Evolutionary conservation across 92 coral and sea anemone genomes (phyloP), one percentile per base, ranked within the genome.

Genomic region (Meandrina meandrites): DNA sequence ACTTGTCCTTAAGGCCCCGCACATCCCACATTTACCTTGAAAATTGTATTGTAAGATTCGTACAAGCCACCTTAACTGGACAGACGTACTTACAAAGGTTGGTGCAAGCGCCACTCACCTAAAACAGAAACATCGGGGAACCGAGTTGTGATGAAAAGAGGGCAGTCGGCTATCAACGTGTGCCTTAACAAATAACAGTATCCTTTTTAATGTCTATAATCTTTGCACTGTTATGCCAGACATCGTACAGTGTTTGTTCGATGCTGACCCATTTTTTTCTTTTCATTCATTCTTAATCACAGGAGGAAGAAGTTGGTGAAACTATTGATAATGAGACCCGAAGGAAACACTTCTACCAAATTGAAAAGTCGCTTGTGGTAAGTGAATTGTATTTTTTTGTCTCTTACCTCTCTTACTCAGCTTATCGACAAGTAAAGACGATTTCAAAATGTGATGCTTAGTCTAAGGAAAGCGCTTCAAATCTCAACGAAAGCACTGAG

Each of bases 301-400:
- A 97, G 99, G 97, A 95, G 78, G 96, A 93, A 64, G 84, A 83
- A 76, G 74, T 86, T 75, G 95, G 89, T 7, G 92, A 86, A 30
- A 73, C 74, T 56, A 58, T 68, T 64, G 94, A 91, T 42, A 56
- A 66, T 18, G 94, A 85, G 4, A 94, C 90, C 4, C 81, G 91
- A 83, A 81, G 92, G 67, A 94, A 91, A 60, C 94, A 90, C 58
- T 90, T 88, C 78, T 86, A 81, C 66, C 93, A 91, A 74, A 89
- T 94, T 76, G 98, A 94, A 87, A 91, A 94, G 84, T 93, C 98
- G 18, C 92, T 94, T 62, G 90, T 93, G 94, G 98, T 94, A 73
- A 89, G 96, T 40, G 51, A 40, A 79, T 22, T 67, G n/a, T 9
- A 8, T 5, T 62, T 14, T n/a, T 66, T 28, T 66, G 32, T 66